These are phyloP conservation scores for Cyaniris semiargus DNA, from an alignment of 2,888 invertebrate genomes.

Conservation along the genomic window DNA sequence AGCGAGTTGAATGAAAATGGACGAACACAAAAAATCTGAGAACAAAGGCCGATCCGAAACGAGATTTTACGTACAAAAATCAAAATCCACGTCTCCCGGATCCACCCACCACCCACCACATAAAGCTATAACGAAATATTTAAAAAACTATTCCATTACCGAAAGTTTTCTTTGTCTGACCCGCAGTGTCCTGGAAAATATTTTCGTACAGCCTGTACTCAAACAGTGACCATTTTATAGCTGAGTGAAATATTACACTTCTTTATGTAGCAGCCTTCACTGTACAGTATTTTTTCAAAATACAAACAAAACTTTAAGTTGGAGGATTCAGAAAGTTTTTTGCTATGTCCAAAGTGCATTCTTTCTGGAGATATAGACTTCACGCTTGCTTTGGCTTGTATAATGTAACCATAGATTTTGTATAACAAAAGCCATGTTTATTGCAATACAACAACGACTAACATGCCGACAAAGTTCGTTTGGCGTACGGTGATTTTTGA, in stretches of 20 bases:
- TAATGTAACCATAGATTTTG: background rate
- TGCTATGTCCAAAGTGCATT: background rate
- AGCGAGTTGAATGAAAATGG: conserved; percentile 32
- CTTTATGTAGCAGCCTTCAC: background rate
- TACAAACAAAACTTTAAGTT: background rate
- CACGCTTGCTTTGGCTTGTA: background rate
- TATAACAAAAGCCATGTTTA: background rate
- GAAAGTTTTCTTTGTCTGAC: conserved; percentile 69
- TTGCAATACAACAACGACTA: no score
- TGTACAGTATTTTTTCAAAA: background rate
- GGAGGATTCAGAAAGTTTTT: background rate
- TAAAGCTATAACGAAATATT: conserved; percentile 67
- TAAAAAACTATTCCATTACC: conserved; percentile 75
- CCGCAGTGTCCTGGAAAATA: conserved; percentile 61
- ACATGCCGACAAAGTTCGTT: no score
- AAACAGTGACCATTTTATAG: background rate
- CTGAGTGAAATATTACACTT: background rate
- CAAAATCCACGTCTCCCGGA: conserved; percentile 54
- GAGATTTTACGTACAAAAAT: conserved; percentile 56
- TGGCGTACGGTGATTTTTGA: no score
- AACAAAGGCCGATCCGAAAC: conserved; percentile 61
- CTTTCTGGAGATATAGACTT: background rate
- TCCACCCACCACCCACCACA: conserved; percentile 61
- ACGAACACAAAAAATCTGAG: conserved; percentile 35
- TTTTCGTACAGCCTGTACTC: conserved; percentile 41